Evolutionary conservation across 2,113 vertebrate genomes (phyloP).

Genomic region (Paratilapia polleni): DNA sequence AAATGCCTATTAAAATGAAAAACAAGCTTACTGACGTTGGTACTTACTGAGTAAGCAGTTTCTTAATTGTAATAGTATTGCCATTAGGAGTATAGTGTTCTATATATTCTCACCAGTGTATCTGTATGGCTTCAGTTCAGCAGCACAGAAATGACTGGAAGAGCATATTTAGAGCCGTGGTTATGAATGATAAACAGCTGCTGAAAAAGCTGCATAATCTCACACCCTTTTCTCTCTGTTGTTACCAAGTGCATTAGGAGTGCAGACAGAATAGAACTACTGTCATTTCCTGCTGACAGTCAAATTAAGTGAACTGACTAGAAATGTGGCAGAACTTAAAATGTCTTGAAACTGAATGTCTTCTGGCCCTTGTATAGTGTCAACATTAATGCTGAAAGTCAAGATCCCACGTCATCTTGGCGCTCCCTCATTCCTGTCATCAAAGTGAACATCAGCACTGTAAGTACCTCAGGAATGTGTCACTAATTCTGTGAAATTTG

Average conservation of each 20-base stretch:
- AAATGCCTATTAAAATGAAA: not conserved
- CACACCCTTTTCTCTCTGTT: not conserved
- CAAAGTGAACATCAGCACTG: conserved; percentile 97
- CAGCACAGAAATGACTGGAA: not conserved
- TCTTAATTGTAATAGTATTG: not conserved
- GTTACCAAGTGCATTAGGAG: not conserved
- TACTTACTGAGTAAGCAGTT: not conserved
- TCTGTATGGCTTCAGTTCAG: not conserved
- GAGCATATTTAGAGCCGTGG: not conserved
- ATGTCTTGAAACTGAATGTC: not conserved
- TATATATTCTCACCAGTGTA: not conserved
- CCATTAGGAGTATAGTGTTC: not conserved
- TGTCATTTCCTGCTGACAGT: not conserved
- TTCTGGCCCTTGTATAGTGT: conserved; percentile 77
- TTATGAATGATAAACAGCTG: not conserved
- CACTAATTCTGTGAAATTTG: not conserved
- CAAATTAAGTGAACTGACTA: not conserved
- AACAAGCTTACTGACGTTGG: too few relatives aligned
- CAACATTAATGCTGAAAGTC: conserved; percentile 90
- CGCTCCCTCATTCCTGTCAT: conserved; percentile 97
- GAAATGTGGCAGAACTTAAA: not conserved
- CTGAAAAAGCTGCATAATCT: not conserved
- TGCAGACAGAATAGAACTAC: not conserved
- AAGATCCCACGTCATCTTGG: conserved; percentile 93
- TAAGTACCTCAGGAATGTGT: conserved; percentile 76